A percentile compares a stretch with the other conserved stretches of the same genome.
Conservation (phyloP, 2,888 invertebrate species). For the Clistopyga incitator region DNA sequence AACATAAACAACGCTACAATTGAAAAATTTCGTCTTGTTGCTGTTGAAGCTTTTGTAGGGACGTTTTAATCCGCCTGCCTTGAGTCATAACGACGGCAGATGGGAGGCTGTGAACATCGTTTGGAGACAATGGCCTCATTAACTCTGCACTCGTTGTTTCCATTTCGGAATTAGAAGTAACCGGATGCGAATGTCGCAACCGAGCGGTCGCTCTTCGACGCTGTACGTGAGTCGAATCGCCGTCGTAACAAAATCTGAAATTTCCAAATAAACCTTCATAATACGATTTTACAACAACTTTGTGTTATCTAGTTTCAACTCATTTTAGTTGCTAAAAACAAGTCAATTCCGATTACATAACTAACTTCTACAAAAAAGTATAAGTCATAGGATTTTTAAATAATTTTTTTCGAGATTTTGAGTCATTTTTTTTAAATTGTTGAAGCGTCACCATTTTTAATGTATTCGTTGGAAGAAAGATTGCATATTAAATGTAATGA, state of each 20-base stretch:
- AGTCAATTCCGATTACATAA: too few relatives aligned
- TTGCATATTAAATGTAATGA: too few relatives aligned
- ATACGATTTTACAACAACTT: neutral
- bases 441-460: too few relatives aligned
- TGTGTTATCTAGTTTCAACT: conserved; percentile 19
- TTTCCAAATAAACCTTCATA: neutral
- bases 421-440: too few relatives aligned
- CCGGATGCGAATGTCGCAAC: conserved; percentile 86
- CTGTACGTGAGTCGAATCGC: conserved; percentile 86
- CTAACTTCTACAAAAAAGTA: too few relatives aligned
- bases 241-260: conserved; percentile 83
- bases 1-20: conserved; percentile 88
- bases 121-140: conserved; percentile 85
- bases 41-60: conserved; percentile 92
- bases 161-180: conserved; percentile 76
- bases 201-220: conserved; percentile 86
- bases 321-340: neutral
- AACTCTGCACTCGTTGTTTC: conserved; percentile 74
- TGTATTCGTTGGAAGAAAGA: too few relatives aligned
- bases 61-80: conserved; percentile 92
- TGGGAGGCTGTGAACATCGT: conserved; percentile 84
- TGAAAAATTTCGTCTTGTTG: conserved; percentile 96
- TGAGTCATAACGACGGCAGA: conserved; percentile 91
- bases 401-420: too few relatives aligned
- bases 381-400: neutral